Percentiles rank a stretch among this genome's conserved stretches.
phyloP scores from a whole-genome alignment of 2,888 invertebrate genomes.

The Pristionchus mayeri region DNA sequence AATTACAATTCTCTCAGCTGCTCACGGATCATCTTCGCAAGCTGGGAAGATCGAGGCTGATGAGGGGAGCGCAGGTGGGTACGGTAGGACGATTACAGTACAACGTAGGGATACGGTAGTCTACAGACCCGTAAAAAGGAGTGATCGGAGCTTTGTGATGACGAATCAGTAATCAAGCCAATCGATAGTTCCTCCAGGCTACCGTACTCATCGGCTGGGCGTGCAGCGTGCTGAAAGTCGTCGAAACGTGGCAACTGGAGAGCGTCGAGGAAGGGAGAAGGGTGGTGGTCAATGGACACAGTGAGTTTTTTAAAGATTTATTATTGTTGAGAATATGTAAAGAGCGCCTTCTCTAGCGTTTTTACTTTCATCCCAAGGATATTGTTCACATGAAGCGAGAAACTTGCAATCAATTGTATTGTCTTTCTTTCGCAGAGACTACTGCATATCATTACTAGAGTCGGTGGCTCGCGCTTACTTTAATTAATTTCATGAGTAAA shows the following conservation, averaged over 20 bases:
- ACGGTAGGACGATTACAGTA: not conserved
- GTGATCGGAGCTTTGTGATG: too few relatives aligned
- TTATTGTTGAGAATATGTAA: too few relatives aligned
- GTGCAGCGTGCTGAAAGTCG: not conserved
- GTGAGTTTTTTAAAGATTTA: not conserved
- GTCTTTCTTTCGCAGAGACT: too few relatives aligned
- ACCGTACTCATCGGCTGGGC: slow-evolving; percentile 21
- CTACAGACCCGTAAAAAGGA: too few relatives aligned
- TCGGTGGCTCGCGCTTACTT: too few relatives aligned
- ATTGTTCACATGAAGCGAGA: too few relatives aligned
- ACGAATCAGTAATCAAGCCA: not conserved
- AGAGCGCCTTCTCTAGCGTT: too few relatives aligned
- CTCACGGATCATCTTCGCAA: not conserved
- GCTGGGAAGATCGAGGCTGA: not conserved
- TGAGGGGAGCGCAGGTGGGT: slow-evolving; percentile 12
- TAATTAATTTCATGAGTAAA: too few relatives aligned
- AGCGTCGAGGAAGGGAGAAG: not conserved
- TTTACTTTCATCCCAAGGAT: too few relatives aligned
- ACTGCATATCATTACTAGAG: too few relatives aligned
- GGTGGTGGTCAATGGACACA: not conserved
- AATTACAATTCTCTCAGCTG: not conserved
- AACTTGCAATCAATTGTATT: too few relatives aligned
- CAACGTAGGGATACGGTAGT: not conserved
- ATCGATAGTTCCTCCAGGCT: not conserved
- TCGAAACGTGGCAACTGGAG: not conserved